These are phyloP conservation scores for Calidris pugnax DNA, from an alignment of 2,113 vertebrate genomes.

Conservation along the genomic window DNA sequence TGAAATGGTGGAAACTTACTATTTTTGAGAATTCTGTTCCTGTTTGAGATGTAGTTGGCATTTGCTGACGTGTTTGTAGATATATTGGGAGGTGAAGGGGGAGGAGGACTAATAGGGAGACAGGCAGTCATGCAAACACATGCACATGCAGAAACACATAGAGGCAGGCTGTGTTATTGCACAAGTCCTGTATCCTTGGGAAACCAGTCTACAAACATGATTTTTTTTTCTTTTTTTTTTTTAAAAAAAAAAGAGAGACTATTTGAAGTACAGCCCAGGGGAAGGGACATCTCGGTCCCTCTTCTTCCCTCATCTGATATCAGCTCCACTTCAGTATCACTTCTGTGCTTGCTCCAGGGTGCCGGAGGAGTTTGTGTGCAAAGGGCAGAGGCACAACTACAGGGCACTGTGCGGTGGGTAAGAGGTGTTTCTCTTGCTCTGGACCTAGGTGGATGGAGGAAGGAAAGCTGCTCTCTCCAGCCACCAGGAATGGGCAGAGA, in stretches of 20 bases:
- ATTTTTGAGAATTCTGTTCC: slow-evolving; percentile 37
- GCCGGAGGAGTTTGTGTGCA: background rate
- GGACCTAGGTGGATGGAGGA: background rate
- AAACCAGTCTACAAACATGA: slow-evolving; percentile 31
- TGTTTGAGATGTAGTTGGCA: slow-evolving; percentile 50
- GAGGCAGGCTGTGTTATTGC: slow-evolving; percentile 21
- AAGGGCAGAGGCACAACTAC: background rate
- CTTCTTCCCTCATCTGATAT: background rate
- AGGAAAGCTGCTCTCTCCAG: background rate
- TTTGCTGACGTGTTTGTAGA: slow-evolving; percentile 51
- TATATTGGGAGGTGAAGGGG: slow-evolving; percentile 29
- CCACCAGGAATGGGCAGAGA: background rate
- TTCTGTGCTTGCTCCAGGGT: background rate
- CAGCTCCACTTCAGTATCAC: background rate
- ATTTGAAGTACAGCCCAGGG: background rate
- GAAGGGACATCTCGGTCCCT: background rate
- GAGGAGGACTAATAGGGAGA: slow-evolving; percentile 20
- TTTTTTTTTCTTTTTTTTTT: too few species aligned
- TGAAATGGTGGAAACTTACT: slow-evolving; percentile 49
- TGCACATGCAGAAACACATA: slow-evolving; percentile 15
- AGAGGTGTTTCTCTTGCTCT: background rate
- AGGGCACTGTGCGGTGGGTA: background rate
- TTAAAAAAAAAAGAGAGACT: background rate
- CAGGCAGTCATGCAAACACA: slow-evolving; percentile 19
- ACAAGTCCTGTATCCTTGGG: slow-evolving; percentile 36